A percentile compares a stretch with the other conserved stretches of the same genome.
Conservation (phyloP, 2,888 invertebrate genomes). For the Scaptomyza caliginosa region DNA sequence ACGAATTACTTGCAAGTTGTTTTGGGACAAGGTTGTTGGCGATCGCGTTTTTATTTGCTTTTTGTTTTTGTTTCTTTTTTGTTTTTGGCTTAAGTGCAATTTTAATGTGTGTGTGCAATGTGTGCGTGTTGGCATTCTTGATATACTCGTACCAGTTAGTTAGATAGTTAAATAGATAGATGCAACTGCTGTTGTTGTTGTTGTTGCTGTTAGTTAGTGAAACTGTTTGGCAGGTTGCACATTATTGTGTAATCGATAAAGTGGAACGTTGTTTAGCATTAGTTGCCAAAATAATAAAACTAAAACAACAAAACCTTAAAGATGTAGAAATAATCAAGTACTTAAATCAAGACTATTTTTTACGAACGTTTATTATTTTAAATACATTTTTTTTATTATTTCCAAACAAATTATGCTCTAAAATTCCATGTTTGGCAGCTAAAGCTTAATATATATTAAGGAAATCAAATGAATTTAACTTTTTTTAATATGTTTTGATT, state of each 20-base stretch:
- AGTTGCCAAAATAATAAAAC: neutral
- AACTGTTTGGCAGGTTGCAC: conserved; percentile 59
- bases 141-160: conserved; percentile 45
- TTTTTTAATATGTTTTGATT: neutral
- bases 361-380: too few relatives aligned
- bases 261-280: conserved; percentile 32
- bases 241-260: conserved; percentile 60
- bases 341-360: too few relatives aligned
- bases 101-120: conserved; percentile 46
- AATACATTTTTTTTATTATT: too few relatives aligned
- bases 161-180: too few relatives aligned
- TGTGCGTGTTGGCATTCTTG: conserved; percentile 60
- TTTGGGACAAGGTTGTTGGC: conserved; percentile 76
- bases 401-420: conserved; percentile 15
- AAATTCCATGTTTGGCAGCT: neutral
- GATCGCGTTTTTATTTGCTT: conserved; percentile 49
- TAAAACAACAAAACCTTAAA: neutral
- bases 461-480: conserved; percentile 8
- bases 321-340: neutral
- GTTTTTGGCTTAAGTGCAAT: conserved; percentile 50
- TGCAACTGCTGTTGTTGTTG: too few relatives aligned
- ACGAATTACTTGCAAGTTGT: conserved; percentile 69
- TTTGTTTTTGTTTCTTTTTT: conserved; percentile 30
- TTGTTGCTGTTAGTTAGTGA: conserved; percentile 34
- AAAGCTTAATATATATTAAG: conserved; percentile 3